Evolutionary conservation across 37 sponge, comb jelly and placozoan species (phyloP).

Genomic region (Corticium candelabrum): DNA sequence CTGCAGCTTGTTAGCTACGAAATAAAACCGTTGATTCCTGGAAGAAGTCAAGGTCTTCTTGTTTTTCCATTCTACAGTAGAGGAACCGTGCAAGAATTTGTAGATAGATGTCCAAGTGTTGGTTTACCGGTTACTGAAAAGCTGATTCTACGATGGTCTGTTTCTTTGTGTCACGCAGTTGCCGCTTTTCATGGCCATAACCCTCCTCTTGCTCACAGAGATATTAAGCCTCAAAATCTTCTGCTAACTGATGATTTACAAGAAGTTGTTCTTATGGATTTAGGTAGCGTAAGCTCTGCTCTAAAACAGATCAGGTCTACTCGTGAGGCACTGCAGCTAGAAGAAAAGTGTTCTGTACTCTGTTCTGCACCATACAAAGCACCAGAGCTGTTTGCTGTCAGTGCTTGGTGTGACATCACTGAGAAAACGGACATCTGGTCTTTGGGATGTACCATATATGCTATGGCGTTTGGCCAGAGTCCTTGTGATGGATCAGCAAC

Average conservation of each 20-base stretch:
- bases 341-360: slow-evolving; percentile 71
- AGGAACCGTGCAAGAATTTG: slow-evolving; percentile 67
- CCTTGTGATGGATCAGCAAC: slow-evolving; percentile 81
- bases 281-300: slow-evolving; percentile 67
- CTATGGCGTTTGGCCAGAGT: slow-evolving; percentile 79
- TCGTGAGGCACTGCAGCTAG: slow-evolving; percentile 75
- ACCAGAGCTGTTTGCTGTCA: slow-evolving; percentile 88
- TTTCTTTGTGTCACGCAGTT: slow-evolving; percentile 50
- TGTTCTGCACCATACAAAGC: slow-evolving; percentile 75
- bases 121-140: slow-evolving; percentile 36
- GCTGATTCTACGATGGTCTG: slow-evolving; percentile 37
- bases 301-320: slow-evolving; percentile 24
- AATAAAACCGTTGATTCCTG: neutral
- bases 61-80: slow-evolving; percentile 71
- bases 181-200: slow-evolving; percentile 48
- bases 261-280: slow-evolving; percentile 66
- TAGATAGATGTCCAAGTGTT: slow-evolving; percentile 17
- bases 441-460: slow-evolving; percentile 77
- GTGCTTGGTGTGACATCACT: slow-evolving; percentile 57
- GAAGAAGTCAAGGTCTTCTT: slow-evolving; percentile 35
- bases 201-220: slow-evolving; percentile 67
- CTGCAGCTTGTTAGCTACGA: slow-evolving; percentile 36
- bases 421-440: slow-evolving; percentile 79
- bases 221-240: slow-evolving; percentile 80
- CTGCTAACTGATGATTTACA: slow-evolving; percentile 43